Base-by-base conservation (phyloP, 1,140 invertebrate genomes). In the Drosophila quadrilineata region DNA sequence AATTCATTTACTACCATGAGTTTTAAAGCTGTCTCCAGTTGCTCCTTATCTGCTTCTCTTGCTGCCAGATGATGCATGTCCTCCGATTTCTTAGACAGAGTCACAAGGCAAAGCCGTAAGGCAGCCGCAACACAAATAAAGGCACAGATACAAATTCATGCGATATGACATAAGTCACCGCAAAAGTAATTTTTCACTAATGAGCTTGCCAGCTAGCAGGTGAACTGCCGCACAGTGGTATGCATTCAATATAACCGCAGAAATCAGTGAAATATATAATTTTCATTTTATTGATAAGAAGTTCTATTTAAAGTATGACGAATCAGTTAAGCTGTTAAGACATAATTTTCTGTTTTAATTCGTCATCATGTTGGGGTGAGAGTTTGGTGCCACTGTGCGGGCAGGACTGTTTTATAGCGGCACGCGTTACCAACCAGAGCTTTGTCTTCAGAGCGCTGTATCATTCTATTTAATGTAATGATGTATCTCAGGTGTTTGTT, bases 401-500 rank as follows among this genome's bases (percentile, higher is more conserved):
- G n/a, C 17, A 10, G 8, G 6, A 10, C 26, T 41, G 19, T 26
- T 26, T 41, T 36, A 9, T 8, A 12, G 21, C 14, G 46, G 45
- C 45, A 65, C 60, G 28, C 35, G 53, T 56, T 26, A 6, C 35
- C n/a, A 24, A 35, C 17, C 19, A 45, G 60, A 41, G 50, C 57
- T 70, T 80, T 80, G 67, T 75, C 76, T 60, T 71, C 40, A 29
- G 35, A 43, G 31, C 56, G 31, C 43, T 59, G 69, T 82, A 84
- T 84, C 77, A 84, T 84, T 70, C 62, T 72, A 76, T 71, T 86
- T 85, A 85, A 85, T 85, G 79, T 85, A 85, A 85, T 85, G 79
- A 85, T 85, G 79, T 85, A 85, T 85, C 79, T 85, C 80, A 85
- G 79, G 79, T 85, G 79, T 85, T 85, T 85, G 79, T 79, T 85